A percentile compares a stretch with the other conserved stretches of the same genome.
Evolutionary conservation across 1,140 invertebrate genomes (phyloP).

Genomic region (Drosophila nikananu): DNA sequence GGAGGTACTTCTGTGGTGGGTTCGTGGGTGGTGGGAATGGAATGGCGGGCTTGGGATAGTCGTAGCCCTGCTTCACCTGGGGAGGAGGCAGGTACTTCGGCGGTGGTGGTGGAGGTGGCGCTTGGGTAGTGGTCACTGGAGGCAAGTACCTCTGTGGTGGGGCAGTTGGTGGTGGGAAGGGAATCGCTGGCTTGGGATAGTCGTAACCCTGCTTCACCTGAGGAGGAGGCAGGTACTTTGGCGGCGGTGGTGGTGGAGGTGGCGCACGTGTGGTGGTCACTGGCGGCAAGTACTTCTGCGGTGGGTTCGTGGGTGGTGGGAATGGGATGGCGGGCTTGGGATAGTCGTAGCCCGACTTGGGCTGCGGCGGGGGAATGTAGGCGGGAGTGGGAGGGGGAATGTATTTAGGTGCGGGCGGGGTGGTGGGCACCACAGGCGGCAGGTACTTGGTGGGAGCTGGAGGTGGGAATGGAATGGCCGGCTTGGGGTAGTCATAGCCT

Average conservation of each 20-base stretch:
- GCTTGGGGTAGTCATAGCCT: conserved; percentile 66
- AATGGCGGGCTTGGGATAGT: conserved; percentile 60
- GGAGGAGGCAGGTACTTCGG: conserved; percentile 28
- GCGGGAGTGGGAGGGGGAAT: conserved; percentile 54
- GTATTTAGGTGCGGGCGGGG: conserved; percentile 53
- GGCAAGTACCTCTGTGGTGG: conserved; percentile 49
- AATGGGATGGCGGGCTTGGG: conserved; percentile 66
- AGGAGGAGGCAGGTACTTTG: conserved; percentile 43
- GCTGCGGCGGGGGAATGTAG: conserved; percentile 35
- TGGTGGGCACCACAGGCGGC: conserved; percentile 46
- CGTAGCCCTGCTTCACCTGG: conserved; percentile 48
- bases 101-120: conserved; percentile 27
- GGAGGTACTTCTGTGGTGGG: conserved; percentile 27
- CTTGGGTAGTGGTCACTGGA: conserved; percentile 3
- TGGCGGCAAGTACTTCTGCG: conserved; percentile 52
- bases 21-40: conserved; percentile 54
- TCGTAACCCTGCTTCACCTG: conserved; percentile 48
- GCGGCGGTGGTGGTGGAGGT: conserved; percentile 61
- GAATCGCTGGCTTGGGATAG: conserved; percentile 55
- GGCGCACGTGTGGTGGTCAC: no score
- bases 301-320: conserved; percentile 45
- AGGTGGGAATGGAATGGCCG: conserved; percentile 59
- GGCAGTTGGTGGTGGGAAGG: conserved; percentile 51
- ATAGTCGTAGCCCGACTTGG: conserved; percentile 63
- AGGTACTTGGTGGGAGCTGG: conserved; percentile 63